A percentile compares a stretch with the other conserved stretches of the same genome.
These are phyloP conservation scores for Sympetrum striolatum DNA, from an alignment of 2,888 invertebrate genomes.

Conservation along the genomic window DNA sequence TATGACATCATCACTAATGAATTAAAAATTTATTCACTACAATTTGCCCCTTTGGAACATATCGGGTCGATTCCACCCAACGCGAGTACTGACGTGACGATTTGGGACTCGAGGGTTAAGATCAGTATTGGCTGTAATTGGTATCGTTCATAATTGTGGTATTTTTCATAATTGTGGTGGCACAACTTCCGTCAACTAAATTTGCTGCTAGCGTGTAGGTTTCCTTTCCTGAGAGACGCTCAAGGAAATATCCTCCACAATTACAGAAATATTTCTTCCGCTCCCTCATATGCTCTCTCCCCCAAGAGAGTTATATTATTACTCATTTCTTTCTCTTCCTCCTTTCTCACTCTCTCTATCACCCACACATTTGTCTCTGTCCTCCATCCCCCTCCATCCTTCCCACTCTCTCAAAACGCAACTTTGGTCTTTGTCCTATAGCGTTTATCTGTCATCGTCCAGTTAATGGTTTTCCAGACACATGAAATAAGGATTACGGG, in stretches of 20 bases:
- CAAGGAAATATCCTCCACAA: neutral
- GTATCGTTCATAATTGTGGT: too few species aligned
- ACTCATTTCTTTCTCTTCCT: neutral
- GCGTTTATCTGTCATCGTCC: constrained; percentile 9
- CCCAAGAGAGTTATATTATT: neutral
- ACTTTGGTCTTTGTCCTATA: neutral
- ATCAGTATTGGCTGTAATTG: too few species aligned
- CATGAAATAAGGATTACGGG: constrained; percentile 1
- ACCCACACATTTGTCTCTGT: neutral
- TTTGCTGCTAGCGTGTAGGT: neutral
- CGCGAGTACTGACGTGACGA: too few species aligned
- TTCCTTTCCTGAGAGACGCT: neutral
- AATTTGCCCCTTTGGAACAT: too few species aligned
- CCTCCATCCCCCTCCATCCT: neutral
- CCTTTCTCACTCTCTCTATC: neutral
- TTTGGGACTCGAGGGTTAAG: too few species aligned
- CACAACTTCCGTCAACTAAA: too few species aligned
- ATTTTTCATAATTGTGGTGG: too few species aligned
- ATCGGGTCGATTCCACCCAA: too few species aligned
- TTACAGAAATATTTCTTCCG: neutral
- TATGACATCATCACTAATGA: too few species aligned
- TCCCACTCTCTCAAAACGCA: neutral
- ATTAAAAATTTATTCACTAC: too few species aligned
- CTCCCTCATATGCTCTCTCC: neutral
- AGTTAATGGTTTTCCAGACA: constrained; percentile 1